A percentile compares a stretch with the other conserved stretches of the same genome.
phyloP scores from a whole-genome alignment of 2,797 vertebrate genomes.

The Danio choprae region DNA sequence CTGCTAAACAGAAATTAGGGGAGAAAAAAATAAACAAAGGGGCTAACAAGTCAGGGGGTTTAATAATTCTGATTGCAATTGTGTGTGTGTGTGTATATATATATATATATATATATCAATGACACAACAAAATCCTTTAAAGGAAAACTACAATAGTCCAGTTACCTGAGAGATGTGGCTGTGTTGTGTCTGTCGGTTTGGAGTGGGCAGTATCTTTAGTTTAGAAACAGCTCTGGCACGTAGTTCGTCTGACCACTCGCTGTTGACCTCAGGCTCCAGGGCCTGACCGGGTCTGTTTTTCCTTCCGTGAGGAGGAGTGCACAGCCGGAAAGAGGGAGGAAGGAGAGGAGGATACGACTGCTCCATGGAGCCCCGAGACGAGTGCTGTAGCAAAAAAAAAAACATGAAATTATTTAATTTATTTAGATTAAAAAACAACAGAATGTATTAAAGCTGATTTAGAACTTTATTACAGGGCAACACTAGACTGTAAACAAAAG shows the following conservation, averaged over 20 bases:
- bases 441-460: neutral
- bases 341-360: conserved; percentile 64
- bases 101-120: no score
- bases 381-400: conserved; percentile 59
- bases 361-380: conserved; percentile 66
- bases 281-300: conserved; percentile 70
- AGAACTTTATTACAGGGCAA: neutral
- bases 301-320: conserved; percentile 76
- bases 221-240: conserved; percentile 75
- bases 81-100: no score
- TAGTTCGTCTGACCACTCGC: conserved; percentile 67
- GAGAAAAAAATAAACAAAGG: no score
- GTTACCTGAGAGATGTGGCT: conserved; percentile 55
- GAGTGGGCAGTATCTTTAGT: conserved; percentile 75
- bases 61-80: no score
- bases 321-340: conserved; percentile 74
- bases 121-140: neutral
- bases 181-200: conserved; percentile 67
- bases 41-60: no score
- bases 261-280: conserved; percentile 59
- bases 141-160: neutral
- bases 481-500: no score
- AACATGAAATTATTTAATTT: no score
- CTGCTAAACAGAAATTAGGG: no score
- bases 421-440: neutral